Percentiles rank a stretch among this genome's conserved stretches.
phyloP scores from a whole-genome alignment of 2,888 invertebrate genomes.

The Dasypolia templi region DNA sequence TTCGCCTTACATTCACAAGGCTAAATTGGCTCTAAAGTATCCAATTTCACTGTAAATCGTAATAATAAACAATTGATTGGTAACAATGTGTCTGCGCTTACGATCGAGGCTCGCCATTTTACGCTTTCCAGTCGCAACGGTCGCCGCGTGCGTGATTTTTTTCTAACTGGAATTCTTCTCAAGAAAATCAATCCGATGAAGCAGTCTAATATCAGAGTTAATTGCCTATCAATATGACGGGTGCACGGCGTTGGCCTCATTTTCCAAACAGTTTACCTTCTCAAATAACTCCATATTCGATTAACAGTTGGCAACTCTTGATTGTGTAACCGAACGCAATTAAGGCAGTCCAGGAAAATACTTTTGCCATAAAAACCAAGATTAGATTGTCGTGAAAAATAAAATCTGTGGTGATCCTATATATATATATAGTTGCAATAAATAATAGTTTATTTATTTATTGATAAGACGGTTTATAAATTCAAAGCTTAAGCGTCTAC shows the following conservation, averaged over 20 bases:
- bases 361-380: slow-evolving; percentile 35
- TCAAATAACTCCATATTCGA: slow-evolving; percentile 39
- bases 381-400: slow-evolving; percentile 21
- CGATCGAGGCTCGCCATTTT: slow-evolving; percentile 73
- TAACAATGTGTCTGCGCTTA: slow-evolving; percentile 62
- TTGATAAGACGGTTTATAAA: slow-evolving; percentile 19
- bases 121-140: slow-evolving; percentile 87
- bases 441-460: slow-evolving; percentile 1
- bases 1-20: slow-evolving; percentile 36
- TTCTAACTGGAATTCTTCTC: slow-evolving; percentile 82
- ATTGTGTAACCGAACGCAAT: slow-evolving; percentile 31
- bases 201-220: slow-evolving; percentile 83
- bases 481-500: slow-evolving; percentile 8
- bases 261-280: slow-evolving; percentile 63
- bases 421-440: slow-evolving; percentile 19
- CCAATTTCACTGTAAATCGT: slow-evolving; percentile 53
- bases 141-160: slow-evolving; percentile 78
- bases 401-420: slow-evolving; percentile 20
- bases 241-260: slow-evolving; percentile 76
- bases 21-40: slow-evolving; percentile 41
- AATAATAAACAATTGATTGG: slow-evolving; percentile 66
- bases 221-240: slow-evolving; percentile 83
- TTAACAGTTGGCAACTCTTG: slow-evolving; percentile 21
- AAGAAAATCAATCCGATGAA: slow-evolving; percentile 80
- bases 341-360: slow-evolving; percentile 33